Percentiles rank a stretch among this genome's conserved stretches.
Evolutionary conservation across 2,113 vertebrate species (phyloP).

Genomic region (Miniopterus natalensis): DNA sequence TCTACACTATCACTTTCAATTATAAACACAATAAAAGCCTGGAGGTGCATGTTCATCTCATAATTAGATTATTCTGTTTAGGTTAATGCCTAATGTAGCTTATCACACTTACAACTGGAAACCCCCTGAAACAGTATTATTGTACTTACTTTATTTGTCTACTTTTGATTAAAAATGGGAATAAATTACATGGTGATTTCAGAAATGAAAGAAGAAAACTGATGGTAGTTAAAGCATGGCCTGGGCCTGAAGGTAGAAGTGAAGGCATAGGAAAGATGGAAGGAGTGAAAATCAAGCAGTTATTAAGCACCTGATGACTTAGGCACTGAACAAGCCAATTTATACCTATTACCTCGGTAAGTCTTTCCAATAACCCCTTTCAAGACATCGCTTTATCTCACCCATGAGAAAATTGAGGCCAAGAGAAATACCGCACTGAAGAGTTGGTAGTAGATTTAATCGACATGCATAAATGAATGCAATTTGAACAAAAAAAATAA

Average conservation of each 20-base stretch:
- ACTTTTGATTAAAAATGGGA: not conserved
- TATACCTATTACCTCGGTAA: not conserved
- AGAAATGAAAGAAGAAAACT: not conserved
- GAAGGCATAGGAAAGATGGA: not conserved
- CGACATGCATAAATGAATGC: not conserved
- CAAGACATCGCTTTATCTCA: not conserved
- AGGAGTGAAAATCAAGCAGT: not conserved
- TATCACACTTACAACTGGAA: not conserved
- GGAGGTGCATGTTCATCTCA: not conserved
- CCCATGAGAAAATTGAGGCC: not conserved
- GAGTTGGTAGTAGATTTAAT: not conserved
- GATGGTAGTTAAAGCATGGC: not conserved
- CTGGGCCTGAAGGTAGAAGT: not conserved
- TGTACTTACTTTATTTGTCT: not conserved
- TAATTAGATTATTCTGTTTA: slow-evolving; percentile 7
- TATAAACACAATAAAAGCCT: not conserved
- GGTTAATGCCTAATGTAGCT: not conserved
- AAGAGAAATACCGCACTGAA: not conserved
- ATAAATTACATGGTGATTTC: not conserved
- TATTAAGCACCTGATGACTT: not conserved
- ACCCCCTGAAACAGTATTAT: not conserved
- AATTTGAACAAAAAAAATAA: slow-evolving; percentile 20
- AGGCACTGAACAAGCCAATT: not conserved
- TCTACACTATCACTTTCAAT: not conserved
- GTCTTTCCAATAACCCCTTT: not conserved